phyloP scores from a whole-genome alignment of 1,140 invertebrate genomes.

The Solenopsis fugax region DNA sequence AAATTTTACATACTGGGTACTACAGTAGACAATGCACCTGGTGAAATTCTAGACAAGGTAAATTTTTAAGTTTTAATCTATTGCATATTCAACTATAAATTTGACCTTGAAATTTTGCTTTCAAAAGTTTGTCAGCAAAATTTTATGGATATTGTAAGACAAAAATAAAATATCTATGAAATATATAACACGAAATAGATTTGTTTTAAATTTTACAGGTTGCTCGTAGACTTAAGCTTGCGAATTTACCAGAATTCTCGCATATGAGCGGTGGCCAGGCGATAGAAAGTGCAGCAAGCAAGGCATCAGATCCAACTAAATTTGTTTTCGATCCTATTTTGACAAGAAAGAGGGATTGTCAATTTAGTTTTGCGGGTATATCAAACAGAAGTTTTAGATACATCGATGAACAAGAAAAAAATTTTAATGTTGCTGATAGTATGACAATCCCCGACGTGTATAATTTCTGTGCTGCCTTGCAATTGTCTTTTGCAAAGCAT shows the following conservation, averaged over 20 bases:
- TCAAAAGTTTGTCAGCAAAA: background rate
- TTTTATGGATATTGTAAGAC: constrained; percentile 43
- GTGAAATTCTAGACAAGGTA: constrained; percentile 96
- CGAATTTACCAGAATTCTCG: constrained; percentile 92
- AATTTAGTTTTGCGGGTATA: constrained; percentile 95
- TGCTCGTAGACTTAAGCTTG: constrained; percentile 94
- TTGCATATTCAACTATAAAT: background rate
- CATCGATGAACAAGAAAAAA: constrained; percentile 88
- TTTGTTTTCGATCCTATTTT: constrained; percentile 90
- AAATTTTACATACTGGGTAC: constrained; percentile 94
- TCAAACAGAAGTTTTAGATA: constrained; percentile 87
- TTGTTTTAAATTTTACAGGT: constrained; percentile 85
- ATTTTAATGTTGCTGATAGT: constrained; percentile 88
- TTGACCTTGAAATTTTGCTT: background rate
- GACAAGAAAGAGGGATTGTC: constrained; percentile 90
- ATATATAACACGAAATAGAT: background rate
- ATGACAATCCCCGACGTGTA: constrained; percentile 92
- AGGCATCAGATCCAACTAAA: constrained; percentile 89
- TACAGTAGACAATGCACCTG: constrained; percentile 94
- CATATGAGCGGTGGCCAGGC: constrained; percentile 93
- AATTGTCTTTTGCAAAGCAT: constrained; percentile 92
- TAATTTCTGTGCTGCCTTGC: constrained; percentile 95
- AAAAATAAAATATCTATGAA: constrained; percentile 49
- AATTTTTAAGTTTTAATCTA: background rate
- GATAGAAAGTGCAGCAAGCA: constrained; percentile 93